Evolutionary conservation across 2,113 vertebrate species (phyloP), one percentile per base, ranked within the genome.

Genomic region (Daphoenositta chrysoptera): DNA sequence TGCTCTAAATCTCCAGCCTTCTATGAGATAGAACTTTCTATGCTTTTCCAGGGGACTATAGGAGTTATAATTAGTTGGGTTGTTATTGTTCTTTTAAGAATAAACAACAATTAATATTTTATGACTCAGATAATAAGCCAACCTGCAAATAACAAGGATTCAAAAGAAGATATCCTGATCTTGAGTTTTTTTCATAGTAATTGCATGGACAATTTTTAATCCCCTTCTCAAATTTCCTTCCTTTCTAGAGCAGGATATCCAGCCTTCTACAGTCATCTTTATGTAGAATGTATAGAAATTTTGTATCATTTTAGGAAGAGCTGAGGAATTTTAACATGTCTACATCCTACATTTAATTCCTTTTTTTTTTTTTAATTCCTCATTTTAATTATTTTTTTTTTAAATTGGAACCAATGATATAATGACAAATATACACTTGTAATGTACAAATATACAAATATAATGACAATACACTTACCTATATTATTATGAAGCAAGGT

Each of bases 311-410:
- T 9, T 70, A 64, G 15, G 27, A 73, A 65, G 4, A 22, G 26
- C 11, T 45, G 20, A 87, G 11, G 39, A 78, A 58, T 37, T 75
- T 87, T 40, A 56, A 4, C 26, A 5, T 51, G 4, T 1, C 1
- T 56, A 9, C 2, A 5, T 31, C 17, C 48, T 37, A 17, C 22
- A 13, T 18, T 3, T 13, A n/a, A n/a, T 33, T 18, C 12, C 1
- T 6, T 12, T 9, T 10, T 28, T 8, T 14, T 28, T 11, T 7
- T 30, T 17, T 1, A 4, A 33, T 33, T 33, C 11, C 1, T 13
- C 9, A 35, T 35, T 40, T 31, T 12, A 16, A 1, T 21, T 13
- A 4, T 20, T 9, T 3, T 27, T 24, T 39, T 20, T 26, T 3
- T 42, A 30, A 15, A 22, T 39, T 60, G 3, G 3, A 65, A 23